Percentiles rank a stretch among this genome's conserved stretches.
Evolutionary conservation across 1,140 invertebrate genomes (phyloP).

Genomic region (Bombus superbus): DNA sequence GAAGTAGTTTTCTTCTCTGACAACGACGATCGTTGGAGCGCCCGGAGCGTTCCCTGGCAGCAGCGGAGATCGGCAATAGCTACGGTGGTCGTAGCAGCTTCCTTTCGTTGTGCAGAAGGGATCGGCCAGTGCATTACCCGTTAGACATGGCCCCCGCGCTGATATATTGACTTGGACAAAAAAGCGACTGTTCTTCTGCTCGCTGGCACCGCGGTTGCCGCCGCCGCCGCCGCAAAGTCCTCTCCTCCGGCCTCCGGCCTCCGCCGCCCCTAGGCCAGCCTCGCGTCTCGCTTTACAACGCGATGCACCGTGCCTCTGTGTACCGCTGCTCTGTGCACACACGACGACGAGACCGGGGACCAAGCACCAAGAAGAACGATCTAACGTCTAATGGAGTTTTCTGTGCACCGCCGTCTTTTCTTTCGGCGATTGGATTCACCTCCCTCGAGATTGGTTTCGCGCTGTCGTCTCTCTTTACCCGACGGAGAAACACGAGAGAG

Average conservation of each 20-base stretch:
- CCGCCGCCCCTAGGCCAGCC: not conserved
- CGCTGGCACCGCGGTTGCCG: slow-evolving; percentile 68
- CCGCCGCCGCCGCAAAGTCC: slow-evolving; percentile 56
- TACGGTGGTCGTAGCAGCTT: slow-evolving; percentile 48
- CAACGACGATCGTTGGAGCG: slow-evolving; percentile 61
- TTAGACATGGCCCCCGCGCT: slow-evolving; percentile 80
- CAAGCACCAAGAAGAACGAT: slow-evolving; percentile 36
- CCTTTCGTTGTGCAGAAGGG: slow-evolving; percentile 64
- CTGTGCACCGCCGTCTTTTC: slow-evolving; percentile 27
- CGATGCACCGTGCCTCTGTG: slow-evolving; percentile 27
- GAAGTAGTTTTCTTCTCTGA: slow-evolving; percentile 71
- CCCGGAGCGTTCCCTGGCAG: slow-evolving; percentile 58
- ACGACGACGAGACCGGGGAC: not conserved
- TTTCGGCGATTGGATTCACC: slow-evolving; percentile 55
- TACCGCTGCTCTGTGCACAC: slow-evolving; percentile 17
- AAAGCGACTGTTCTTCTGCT: slow-evolving; percentile 78
- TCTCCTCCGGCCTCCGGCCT: slow-evolving; percentile 17
- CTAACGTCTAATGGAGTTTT: slow-evolving; percentile 66
- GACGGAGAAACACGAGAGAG: not conserved
- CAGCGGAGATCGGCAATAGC: slow-evolving; percentile 22
- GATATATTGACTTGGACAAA: slow-evolving; percentile 81
- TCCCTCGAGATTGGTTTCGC: slow-evolving; percentile 44
- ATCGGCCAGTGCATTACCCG: slow-evolving; percentile 79
- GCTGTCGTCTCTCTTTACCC: not conserved
- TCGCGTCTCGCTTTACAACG: slow-evolving; percentile 37